Conservation (phyloP, 2,888 invertebrate genomes). For the Nectonema munidae region DNA sequence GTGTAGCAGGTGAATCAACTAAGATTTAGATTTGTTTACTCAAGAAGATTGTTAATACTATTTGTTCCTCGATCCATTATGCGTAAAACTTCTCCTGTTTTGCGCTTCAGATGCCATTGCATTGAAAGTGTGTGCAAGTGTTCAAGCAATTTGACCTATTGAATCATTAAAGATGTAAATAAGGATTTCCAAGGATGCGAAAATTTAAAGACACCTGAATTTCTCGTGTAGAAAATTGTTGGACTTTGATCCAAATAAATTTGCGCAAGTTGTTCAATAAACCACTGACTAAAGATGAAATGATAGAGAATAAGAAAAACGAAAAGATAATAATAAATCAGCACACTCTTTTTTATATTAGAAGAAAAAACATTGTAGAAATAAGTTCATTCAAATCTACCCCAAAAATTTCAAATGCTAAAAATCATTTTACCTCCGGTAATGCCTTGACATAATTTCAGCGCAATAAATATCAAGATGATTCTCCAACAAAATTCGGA, state of each 20-base stretch:
- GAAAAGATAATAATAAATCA: conserved; percentile 9
- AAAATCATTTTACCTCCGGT: conserved; percentile 28
- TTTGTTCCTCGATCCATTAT: conserved; percentile 90
- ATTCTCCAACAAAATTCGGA: conserved; percentile 50
- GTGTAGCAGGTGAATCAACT: no score
- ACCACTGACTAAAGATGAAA: conserved; percentile 51
- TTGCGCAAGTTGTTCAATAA: conserved; percentile 57
- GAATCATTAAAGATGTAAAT: background rate
- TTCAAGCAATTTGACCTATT: conserved; percentile 13
- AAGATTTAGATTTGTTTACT: conserved; percentile 26
- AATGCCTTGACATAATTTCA: conserved; percentile 77
- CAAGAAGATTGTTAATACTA: conserved; percentile 65
- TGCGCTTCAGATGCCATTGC: conserved; percentile 65
- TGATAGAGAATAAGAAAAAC: conserved; percentile 13
- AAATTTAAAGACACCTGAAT: conserved; percentile 39
- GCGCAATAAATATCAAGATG: conserved; percentile 45
- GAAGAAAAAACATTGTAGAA: background rate
- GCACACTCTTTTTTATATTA: conserved; percentile 1
- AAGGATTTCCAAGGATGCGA: background rate
- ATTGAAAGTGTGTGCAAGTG: conserved; percentile 34
- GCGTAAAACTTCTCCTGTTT: conserved; percentile 76
- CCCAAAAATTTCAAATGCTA: background rate
- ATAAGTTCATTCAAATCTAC: conserved; percentile 2
- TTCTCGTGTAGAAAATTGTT: conserved; percentile 72
- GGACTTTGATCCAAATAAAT: conserved; percentile 70